Evolutionary conservation across 1,140 invertebrate genomes (phyloP).

Genomic region (Potamilus streckersoni): DNA sequence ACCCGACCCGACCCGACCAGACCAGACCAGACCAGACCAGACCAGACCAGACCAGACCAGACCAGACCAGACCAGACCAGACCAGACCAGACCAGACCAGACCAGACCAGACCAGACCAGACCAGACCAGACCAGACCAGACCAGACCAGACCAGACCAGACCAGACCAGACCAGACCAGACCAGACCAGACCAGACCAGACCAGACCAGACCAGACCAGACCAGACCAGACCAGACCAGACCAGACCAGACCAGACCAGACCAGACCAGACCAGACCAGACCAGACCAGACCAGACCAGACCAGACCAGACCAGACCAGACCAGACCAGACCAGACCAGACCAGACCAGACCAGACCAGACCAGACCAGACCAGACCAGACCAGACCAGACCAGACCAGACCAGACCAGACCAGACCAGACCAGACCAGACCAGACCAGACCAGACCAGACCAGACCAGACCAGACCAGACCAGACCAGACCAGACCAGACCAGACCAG

Average conservation of each 20-base stretch:
- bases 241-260: background rate
- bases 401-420: slow-evolving; percentile 11
- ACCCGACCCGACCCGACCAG: slow-evolving; percentile 2
- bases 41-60: background rate
- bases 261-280: slow-evolving; percentile 10
- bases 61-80: background rate
- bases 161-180: background rate
- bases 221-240: background rate
- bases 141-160: background rate
- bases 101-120: too few relatives aligned
- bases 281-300: slow-evolving; percentile 20
- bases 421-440: slow-evolving; percentile 14
- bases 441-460: slow-evolving; percentile 20
- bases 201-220: background rate
- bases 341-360: slow-evolving; percentile 26
- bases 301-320: slow-evolving; percentile 22
- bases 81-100: background rate
- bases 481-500: slow-evolving; percentile 20
- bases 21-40: background rate
- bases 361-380: slow-evolving; percentile 25
- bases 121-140: background rate
- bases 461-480: slow-evolving; percentile 17
- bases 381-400: slow-evolving; percentile 14
- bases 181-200: background rate
- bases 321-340: slow-evolving; percentile 29